Conservation (phyloP, 2,113 vertebrate genomes). For the Plecturocebus donacophilus region DNA sequence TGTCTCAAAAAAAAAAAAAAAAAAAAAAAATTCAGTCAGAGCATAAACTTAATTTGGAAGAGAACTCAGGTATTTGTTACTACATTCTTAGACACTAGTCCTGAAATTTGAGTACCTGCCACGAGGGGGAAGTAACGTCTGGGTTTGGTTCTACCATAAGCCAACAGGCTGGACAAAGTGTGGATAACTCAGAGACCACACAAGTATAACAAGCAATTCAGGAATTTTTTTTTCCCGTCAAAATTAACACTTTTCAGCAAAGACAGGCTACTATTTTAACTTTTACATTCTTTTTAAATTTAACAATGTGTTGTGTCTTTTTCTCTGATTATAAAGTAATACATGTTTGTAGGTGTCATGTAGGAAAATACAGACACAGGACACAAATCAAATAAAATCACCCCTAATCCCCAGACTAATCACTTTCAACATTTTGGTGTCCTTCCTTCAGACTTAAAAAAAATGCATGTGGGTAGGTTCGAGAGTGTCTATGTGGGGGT, state of each 20-base stretch:
- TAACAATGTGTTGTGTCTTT: not conserved
- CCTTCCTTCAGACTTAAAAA: not conserved
- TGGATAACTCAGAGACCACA: not conserved
- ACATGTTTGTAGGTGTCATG: not conserved
- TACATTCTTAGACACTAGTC: not conserved
- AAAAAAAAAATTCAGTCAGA: not conserved
- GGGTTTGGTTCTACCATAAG: not conserved
- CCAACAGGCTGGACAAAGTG: not conserved
- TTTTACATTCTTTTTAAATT: conserved; percentile 6
- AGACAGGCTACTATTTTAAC: not conserved
- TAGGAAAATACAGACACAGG: not conserved
- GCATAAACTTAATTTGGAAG: conserved; percentile 25
- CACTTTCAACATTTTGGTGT: not conserved
- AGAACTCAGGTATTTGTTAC: not conserved
- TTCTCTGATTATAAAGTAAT: not conserved
- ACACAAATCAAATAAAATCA: not conserved
- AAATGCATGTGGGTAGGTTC: not conserved
- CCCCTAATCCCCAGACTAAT: not conserved
- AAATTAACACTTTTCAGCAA: conserved; percentile 9
- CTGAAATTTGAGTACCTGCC: not conserved
- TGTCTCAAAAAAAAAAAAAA: too few species aligned
- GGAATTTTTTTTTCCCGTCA: not conserved
- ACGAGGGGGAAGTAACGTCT: not conserved
- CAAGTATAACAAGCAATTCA: not conserved
- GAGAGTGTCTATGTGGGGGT: too few species aligned